A percentile compares a stretch with the other conserved stretches of the same genome.
Conservation (phyloP, 1,140 invertebrate genomes). For the Dinoponera quadriceps region DNA sequence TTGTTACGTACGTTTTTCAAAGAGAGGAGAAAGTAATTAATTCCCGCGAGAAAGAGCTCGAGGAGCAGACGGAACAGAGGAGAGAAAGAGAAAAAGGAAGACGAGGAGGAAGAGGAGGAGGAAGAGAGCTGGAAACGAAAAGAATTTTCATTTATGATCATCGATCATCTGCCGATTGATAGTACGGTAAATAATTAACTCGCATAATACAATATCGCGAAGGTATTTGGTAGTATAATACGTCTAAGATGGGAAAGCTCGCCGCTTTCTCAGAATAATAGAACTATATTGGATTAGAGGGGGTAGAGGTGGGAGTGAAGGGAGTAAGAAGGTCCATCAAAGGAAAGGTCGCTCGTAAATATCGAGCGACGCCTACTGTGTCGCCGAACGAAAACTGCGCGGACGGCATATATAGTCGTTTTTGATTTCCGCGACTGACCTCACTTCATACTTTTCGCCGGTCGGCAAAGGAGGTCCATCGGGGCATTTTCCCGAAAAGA, state of each 20-base stretch:
- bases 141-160: background rate
- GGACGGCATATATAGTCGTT: background rate
- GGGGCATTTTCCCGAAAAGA: background rate
- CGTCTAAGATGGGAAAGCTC: slow-evolving; percentile 30
- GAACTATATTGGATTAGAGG: background rate
- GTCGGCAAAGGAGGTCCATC: background rate
- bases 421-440: slow-evolving; percentile 10
- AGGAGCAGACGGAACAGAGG: background rate
- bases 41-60: background rate
- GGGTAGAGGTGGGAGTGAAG: background rate
- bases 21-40: slow-evolving; percentile 10
- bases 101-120: background rate
- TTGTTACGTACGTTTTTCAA: background rate
- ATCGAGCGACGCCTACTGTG: slow-evolving; percentile 20
- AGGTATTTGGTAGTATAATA: slow-evolving; percentile 35
- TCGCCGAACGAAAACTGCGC: background rate
- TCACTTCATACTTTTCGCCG: background rate
- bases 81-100: too few species aligned
- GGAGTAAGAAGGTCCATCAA: background rate
- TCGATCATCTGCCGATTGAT: slow-evolving; percentile 43
- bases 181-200: slow-evolving; percentile 47
- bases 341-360: slow-evolving; percentile 25
- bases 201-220: slow-evolving; percentile 38
- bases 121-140: background rate
- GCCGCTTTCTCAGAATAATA: slow-evolving; percentile 29